Conservation (phyloP, 2,888 invertebrate species). For the Psococerastis gibbosa region DNA sequence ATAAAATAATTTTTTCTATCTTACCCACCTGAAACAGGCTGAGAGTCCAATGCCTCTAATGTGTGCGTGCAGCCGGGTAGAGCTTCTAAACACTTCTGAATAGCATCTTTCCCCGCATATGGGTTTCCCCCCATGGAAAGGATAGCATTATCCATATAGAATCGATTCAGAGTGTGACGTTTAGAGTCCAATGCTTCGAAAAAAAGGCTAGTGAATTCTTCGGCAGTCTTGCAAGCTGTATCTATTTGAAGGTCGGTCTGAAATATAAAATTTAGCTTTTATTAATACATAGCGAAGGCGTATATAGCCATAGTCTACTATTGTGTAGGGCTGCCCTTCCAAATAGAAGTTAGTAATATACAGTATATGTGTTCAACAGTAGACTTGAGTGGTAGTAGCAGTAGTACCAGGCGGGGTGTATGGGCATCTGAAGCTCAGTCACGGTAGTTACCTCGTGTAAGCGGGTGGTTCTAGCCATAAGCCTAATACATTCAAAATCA, state of each 20-base stretch:
- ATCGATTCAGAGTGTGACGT: conserved; percentile 48
- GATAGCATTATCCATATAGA: conserved; percentile 69
- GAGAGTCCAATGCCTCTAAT: conserved; percentile 65
- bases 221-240: conserved; percentile 65
- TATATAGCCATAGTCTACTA: no score
- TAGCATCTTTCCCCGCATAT: conserved; percentile 55
- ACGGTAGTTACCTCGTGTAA: no score
- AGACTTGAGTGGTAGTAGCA: no score
- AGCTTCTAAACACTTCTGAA: conserved; percentile 69
- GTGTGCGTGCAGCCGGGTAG: conserved; percentile 64
- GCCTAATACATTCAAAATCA: no score
- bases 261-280: conserved; percentile 33
- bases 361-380: no score
- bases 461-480: no score
- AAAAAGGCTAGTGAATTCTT: conserved; percentile 75
- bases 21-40: conserved; percentile 65
- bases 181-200: conserved; percentile 78
- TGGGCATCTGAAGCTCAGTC: no score
- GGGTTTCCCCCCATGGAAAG: conserved; percentile 89
- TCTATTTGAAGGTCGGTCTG: conserved; percentile 46
- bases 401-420: no score
- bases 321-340: no score
- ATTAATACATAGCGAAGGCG: no score
- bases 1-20: no score
- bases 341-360: no score